Percentiles rank a stretch among this genome's conserved stretches.
Conservation (phyloP, 2,113 vertebrate species). For the Dermatemys mawii region DNA sequence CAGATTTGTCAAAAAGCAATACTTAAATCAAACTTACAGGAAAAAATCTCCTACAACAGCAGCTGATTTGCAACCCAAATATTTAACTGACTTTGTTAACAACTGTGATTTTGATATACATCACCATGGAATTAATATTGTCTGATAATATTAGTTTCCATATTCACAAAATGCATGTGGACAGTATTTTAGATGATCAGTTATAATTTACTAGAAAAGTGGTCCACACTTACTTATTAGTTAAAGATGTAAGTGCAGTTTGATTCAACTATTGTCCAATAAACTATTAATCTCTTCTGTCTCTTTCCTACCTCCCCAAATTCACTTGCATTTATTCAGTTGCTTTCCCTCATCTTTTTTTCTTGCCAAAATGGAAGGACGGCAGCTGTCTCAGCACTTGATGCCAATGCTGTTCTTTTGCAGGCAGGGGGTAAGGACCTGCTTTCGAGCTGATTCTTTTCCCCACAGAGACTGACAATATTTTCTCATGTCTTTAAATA, state of each 20-base stretch:
- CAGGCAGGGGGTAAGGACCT: background rate
- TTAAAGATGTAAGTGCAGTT: background rate
- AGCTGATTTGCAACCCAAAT: background rate
- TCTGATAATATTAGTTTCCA: background rate
- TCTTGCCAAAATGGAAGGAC: background rate
- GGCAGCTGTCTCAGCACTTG: constrained; percentile 17
- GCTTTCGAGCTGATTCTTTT: constrained; percentile 8
- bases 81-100: background rate
- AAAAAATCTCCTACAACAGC: background rate
- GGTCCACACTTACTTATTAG: background rate
- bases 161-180: background rate
- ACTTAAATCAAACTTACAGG: background rate
- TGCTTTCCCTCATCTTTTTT: background rate
- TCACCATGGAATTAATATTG: background rate
- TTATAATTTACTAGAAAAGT: background rate
- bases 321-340: background rate
- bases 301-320: background rate
- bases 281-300: background rate
- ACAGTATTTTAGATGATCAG: background rate
- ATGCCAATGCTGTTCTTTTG: constrained; percentile 2
- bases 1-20: background rate
- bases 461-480: background rate
- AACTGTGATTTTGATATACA: background rate
- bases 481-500: constrained; percentile 1
- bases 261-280: background rate